Percentiles rank a stretch among this genome's conserved stretches.
Evolutionary conservation across 2,888 invertebrate genomes (phyloP).

Genomic region (Polymixis lichenea): DNA sequence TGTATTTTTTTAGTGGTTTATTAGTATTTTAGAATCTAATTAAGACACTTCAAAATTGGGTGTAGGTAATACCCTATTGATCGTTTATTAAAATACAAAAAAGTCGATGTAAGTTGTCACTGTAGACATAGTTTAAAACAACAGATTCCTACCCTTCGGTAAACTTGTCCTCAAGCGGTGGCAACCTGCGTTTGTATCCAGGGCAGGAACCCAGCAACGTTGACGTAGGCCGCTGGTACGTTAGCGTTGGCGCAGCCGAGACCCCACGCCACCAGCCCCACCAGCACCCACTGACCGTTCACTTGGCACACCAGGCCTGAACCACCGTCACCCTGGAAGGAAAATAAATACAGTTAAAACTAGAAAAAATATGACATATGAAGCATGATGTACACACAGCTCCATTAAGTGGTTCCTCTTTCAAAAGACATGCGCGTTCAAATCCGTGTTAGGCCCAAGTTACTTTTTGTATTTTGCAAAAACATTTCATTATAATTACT

Average conservation of each 20-base stretch:
- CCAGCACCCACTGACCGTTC: constrained; percentile 90
- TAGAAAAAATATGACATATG: not conserved
- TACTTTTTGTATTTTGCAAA: no score
- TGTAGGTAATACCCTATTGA: no score
- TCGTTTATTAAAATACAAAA: constrained; percentile 21
- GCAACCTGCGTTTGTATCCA: constrained; percentile 92
- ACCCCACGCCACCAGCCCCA: constrained; percentile 94
- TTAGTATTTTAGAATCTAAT: no score
- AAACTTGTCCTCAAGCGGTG: constrained; percentile 67
- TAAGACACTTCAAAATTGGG: no score
- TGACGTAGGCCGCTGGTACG: constrained; percentile 95
- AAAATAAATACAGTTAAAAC: not conserved
- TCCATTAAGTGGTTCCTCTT: no score
- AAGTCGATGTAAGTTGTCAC: constrained; percentile 38
- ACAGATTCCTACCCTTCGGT: constrained; percentile 19
- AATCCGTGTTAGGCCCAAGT: no score
- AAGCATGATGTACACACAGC: not conserved
- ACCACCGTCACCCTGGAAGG: constrained; percentile 93
- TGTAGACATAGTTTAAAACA: constrained; percentile 19
- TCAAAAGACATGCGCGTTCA: no score
- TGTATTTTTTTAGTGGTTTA: no score
- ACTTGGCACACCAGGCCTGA: constrained; percentile 92
- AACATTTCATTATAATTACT: no score
- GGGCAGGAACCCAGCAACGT: constrained; percentile 92
- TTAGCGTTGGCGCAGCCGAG: constrained; percentile 93